These are phyloP conservation scores for Tympanuchus pallidicinctus DNA, from an alignment of 2,113 vertebrate genomes.

Conservation along the genomic window DNA sequence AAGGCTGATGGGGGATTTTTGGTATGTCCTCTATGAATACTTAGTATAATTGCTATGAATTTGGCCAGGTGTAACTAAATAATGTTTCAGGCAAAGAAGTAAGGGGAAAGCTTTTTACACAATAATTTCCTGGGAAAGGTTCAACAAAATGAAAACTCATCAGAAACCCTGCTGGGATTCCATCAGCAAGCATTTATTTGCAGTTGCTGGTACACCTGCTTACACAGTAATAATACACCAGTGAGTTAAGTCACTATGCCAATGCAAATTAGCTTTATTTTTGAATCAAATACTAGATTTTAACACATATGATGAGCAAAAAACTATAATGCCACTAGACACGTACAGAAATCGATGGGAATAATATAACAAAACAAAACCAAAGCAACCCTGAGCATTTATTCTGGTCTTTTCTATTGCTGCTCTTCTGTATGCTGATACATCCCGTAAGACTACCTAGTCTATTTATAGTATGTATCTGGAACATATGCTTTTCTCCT, in stretches of 20 bases:
- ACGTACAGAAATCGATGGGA: not conserved
- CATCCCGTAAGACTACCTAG: constrained; percentile 28
- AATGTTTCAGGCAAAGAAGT: constrained; percentile 75
- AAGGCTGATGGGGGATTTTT: constrained; percentile 64
- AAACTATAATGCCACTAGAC: constrained; percentile 22
- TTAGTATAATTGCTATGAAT: constrained; percentile 71
- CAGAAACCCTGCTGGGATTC: constrained; percentile 83
- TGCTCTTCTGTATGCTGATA: constrained; percentile 44
- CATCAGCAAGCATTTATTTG: constrained; percentile 84
- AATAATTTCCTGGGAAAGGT: constrained; percentile 81
- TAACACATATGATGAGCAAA: constrained; percentile 24
- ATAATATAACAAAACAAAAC: not conserved
- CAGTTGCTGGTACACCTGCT: constrained; percentile 81
- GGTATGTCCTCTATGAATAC: constrained; percentile 55
- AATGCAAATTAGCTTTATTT: constrained; percentile 83
- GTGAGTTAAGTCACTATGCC: constrained; percentile 78
- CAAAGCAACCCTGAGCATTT: not conserved
- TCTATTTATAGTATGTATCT: constrained; percentile 67
- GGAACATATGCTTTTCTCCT: constrained; percentile 65
- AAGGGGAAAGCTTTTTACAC: constrained; percentile 75
- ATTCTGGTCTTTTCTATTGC: constrained; percentile 22
- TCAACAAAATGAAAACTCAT: constrained; percentile 83
- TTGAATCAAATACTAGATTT: constrained; percentile 70
- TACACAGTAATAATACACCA: constrained; percentile 80
- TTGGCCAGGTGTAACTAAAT: constrained; percentile 79